Conservation (phyloP, 2,113 vertebrate genomes). For the Albula glossodonta region DNA sequence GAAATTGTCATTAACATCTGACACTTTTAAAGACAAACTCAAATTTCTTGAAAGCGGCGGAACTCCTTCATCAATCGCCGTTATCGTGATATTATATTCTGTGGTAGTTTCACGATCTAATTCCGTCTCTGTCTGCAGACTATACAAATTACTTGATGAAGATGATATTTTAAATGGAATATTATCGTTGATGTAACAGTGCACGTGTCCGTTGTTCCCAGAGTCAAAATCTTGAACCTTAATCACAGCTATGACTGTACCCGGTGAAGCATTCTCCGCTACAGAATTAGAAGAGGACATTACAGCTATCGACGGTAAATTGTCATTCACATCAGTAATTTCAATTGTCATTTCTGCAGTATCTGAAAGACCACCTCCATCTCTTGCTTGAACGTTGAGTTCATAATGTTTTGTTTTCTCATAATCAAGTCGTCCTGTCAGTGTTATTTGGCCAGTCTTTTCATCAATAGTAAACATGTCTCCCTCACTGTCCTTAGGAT, state of each 20-base stretch:
- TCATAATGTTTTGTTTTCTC: slow-evolving; percentile 58
- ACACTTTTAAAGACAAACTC: slow-evolving; percentile 42
- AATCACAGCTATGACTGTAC: neutral
- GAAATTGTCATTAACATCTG: slow-evolving; percentile 49
- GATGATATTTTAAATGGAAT: slow-evolving; percentile 56
- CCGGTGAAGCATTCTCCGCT: too few relatives aligned
- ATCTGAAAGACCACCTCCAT: slow-evolving; percentile 52
- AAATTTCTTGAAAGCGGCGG: slow-evolving; percentile 36
- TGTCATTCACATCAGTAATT: slow-evolving; percentile 59
- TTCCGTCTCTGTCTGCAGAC: slow-evolving; percentile 49
- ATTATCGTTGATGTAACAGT: too few relatives aligned
- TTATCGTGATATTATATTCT: slow-evolving; percentile 48
- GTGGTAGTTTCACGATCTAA: slow-evolving; percentile 49
- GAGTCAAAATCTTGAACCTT: slow-evolving; percentile 56
- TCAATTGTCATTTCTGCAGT: slow-evolving; percentile 55
- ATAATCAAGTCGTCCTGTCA: slow-evolving; percentile 51
- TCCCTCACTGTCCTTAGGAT: slow-evolving; percentile 27
- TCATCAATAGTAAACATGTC: slow-evolving; percentile 48
- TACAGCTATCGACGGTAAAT: slow-evolving; percentile 50
- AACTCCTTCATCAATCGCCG: slow-evolving; percentile 38
- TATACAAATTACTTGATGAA: slow-evolving; percentile 37
- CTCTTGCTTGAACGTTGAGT: slow-evolving; percentile 53
- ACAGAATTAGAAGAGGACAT: slow-evolving; percentile 51
- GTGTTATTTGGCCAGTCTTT: slow-evolving; percentile 47
- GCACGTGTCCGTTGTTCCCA: slow-evolving; percentile 26